Evolutionary conservation across 2,113 vertebrate species (phyloP).

Genomic region (Pterocles burchelli): DNA sequence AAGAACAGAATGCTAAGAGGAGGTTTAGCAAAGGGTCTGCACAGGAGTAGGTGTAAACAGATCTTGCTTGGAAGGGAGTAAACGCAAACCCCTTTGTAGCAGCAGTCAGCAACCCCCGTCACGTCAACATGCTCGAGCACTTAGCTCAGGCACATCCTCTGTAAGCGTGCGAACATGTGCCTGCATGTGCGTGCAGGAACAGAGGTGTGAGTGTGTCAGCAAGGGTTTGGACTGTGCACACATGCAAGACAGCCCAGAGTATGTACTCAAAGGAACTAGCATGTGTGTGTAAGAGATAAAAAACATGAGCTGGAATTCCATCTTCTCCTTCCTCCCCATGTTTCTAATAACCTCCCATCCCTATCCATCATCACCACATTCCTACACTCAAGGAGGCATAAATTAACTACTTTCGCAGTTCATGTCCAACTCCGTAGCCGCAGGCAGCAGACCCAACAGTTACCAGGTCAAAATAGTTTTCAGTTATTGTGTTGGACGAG

Average conservation of each 20-base stretch:
- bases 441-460: constrained; percentile 64
- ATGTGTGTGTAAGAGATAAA: constrained; percentile 38
- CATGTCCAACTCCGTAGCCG: constrained; percentile 51
- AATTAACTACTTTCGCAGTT: constrained; percentile 68
- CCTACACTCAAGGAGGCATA: constrained; percentile 62
- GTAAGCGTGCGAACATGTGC: not conserved
- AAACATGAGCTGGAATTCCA: constrained; percentile 54
- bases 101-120: not conserved
- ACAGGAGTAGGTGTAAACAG: not conserved
- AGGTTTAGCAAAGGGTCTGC: not conserved
- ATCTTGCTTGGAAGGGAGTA: not conserved
- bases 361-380: constrained; percentile 67
- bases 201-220: not conserved
- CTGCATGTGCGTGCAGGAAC: not conserved
- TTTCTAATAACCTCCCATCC: constrained; percentile 70
- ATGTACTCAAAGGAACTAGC: not conserved
- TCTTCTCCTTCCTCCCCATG: constrained; percentile 59
- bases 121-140: not conserved
- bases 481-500: constrained; percentile 36
- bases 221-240: not conserved
- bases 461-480: constrained; percentile 61
- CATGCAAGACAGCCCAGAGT: not conserved
- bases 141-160: not conserved
- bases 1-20: not conserved
- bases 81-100: not conserved